phyloP scores from a whole-genome alignment of 2,113 vertebrate species.

The Passer montanus region DNA sequence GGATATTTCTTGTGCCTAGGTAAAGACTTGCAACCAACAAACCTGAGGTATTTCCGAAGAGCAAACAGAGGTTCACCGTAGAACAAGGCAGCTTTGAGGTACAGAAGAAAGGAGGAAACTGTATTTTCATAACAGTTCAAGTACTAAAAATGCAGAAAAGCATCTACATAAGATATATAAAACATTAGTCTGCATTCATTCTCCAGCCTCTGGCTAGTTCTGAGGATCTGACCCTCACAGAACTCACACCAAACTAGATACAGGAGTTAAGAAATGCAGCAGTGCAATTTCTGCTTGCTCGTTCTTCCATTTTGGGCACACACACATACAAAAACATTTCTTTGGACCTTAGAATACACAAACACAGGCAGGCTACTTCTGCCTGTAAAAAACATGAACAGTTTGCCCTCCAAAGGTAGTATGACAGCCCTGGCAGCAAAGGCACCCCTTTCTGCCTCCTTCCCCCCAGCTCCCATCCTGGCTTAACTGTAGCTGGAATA shows the following conservation, averaged over 20 bases:
- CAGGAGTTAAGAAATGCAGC: not conserved
- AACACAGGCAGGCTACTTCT: not conserved
- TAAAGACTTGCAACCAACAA: not conserved
- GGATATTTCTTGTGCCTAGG: not conserved
- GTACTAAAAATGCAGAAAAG: not conserved
- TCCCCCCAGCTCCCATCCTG: fast-evolving
- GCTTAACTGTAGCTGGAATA: not conserved
- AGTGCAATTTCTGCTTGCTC: not conserved
- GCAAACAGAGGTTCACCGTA: not conserved
- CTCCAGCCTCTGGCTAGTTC: not conserved
- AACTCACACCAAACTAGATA: not conserved
- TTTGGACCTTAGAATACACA: not conserved
- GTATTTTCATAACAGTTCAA: not conserved
- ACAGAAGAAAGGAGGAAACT: not conserved
- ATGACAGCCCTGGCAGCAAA: not conserved
- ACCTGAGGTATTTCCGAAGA: not conserved
- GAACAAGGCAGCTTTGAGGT: not conserved
- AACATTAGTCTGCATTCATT: not conserved
- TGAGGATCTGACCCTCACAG: not conserved
- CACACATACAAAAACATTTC: not conserved
- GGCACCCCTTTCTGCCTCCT: not conserved
- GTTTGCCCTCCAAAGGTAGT: not conserved
- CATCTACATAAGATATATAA: not conserved
- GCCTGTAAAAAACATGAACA: not conserved
- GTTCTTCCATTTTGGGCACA: not conserved